phyloP scores from a whole-genome alignment of 2,888 invertebrate genomes.

The Allacma fusca region DNA sequence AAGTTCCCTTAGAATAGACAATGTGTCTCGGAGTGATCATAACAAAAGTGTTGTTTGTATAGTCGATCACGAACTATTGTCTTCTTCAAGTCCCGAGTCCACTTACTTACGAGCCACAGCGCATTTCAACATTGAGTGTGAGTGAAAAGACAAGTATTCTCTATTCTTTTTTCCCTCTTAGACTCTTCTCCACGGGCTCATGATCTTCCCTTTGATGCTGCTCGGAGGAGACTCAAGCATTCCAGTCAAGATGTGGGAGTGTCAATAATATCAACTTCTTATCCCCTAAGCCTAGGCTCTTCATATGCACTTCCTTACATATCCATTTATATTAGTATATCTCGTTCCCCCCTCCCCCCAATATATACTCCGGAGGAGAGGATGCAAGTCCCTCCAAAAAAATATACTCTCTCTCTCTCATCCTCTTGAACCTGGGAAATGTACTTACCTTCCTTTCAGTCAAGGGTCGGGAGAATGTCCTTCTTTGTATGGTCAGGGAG shows the following conservation, averaged over 20 bases:
- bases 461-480: not conserved
- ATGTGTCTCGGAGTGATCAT: constrained; percentile 83
- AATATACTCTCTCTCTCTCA: too few relatives aligned
- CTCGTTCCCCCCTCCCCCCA: too few relatives aligned
- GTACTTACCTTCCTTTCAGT: not conserved
- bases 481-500: constrained; percentile 1
- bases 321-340: too few relatives aligned
- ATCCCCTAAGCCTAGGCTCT: constrained; percentile 4
- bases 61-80: constrained; percentile 75
- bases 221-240: not conserved
- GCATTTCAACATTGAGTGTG: constrained; percentile 74
- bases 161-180: not conserved
- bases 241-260: constrained; percentile 40
- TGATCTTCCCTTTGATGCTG: constrained; percentile 14
- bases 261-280: constrained; percentile 36
- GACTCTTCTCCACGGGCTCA: not conserved
- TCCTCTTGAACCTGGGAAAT: not conserved
- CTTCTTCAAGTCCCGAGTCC: constrained; percentile 63
- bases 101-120: constrained; percentile 62
- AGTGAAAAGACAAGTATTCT: constrained; percentile 64
- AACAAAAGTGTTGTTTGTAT: constrained; percentile 85
- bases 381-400: not conserved
- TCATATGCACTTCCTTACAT: not conserved
- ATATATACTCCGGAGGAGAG: too few relatives aligned
- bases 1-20: constrained; percentile 75